phyloP scores from a whole-genome alignment of 2,888 invertebrate species.

The Catocala fraxini region DNA sequence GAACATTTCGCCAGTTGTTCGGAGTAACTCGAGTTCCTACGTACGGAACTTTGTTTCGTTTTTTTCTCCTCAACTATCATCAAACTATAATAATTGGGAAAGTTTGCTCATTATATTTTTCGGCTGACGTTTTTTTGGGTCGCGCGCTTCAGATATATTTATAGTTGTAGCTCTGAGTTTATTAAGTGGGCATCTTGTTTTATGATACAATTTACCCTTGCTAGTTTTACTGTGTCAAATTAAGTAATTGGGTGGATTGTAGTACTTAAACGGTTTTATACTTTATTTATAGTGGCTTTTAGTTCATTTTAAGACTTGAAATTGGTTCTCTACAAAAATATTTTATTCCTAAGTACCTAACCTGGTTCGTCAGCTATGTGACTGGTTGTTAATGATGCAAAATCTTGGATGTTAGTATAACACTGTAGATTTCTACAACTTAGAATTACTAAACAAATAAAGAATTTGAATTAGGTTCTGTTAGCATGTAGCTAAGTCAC shows the following conservation, averaged over 20 bases:
- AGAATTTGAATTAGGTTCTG: too few relatives aligned
- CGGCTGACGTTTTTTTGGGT: slow-evolving; percentile 61
- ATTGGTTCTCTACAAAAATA: too few relatives aligned
- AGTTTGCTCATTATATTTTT: slow-evolving; percentile 84
- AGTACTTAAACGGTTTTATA: too few relatives aligned
- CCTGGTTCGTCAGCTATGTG: too few relatives aligned
- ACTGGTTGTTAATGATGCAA: too few relatives aligned
- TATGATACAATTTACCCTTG: slow-evolving; percentile 2
- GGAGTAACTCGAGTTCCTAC: slow-evolving; percentile 47
- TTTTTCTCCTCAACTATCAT: slow-evolving; percentile 67
- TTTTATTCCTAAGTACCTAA: too few relatives aligned
- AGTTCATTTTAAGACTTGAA: background rate
- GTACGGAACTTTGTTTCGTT: slow-evolving; percentile 57
- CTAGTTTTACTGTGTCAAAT: background rate
- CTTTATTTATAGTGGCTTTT: too few relatives aligned
- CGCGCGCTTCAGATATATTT: slow-evolving; percentile 24
- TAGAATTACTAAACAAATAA: too few relatives aligned
- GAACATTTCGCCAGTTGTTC: slow-evolving; percentile 42
- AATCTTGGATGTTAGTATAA: too few relatives aligned
- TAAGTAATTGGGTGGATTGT: background rate
- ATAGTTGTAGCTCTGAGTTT: slow-evolving; percentile 13
- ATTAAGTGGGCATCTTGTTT: slow-evolving; percentile 16
- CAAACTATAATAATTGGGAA: slow-evolving; percentile 84
- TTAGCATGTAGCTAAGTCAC: too few relatives aligned
- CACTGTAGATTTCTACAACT: too few relatives aligned